A percentile compares a stretch with the other conserved stretches of the same genome.
These are phyloP conservation scores for Festucalex cinctus DNA, from an alignment of 2,113 vertebrate species.

Conservation along the genomic window DNA sequence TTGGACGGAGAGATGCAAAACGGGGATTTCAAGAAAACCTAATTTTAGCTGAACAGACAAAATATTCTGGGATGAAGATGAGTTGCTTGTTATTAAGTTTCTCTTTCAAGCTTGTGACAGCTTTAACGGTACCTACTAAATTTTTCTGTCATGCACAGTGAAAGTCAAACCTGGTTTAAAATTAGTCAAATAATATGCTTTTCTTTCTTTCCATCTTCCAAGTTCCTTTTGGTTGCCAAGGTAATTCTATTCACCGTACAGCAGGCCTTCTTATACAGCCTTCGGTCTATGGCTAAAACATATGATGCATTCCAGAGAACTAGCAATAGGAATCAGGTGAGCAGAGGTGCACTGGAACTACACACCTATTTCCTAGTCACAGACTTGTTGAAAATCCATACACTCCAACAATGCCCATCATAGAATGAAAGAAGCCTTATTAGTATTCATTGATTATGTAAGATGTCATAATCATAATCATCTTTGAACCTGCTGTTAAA, in stretches of 20 bases:
- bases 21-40: slow-evolving; percentile 55
- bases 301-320: not conserved
- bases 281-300: too few relatives aligned
- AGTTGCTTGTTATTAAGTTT: slow-evolving; percentile 38
- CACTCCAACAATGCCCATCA: too few relatives aligned
- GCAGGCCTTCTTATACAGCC: too few relatives aligned
- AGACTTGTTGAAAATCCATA: too few relatives aligned
- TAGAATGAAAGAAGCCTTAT: too few relatives aligned
- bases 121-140: slow-evolving; percentile 22
- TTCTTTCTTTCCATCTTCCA: not conserved
- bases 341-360: too few relatives aligned
- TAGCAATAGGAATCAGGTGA: too few relatives aligned
- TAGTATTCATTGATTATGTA: too few relatives aligned
- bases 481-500: too few relatives aligned
- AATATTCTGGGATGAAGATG: slow-evolving; percentile 46
- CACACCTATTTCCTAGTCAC: too few relatives aligned
- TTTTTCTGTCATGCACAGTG: slow-evolving; percentile 37
- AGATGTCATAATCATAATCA: too few relatives aligned
- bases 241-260: not conserved
- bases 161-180: slow-evolving; percentile 18
- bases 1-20: slow-evolving; percentile 37
- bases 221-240: slow-evolving; percentile 13
- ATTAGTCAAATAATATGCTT: slow-evolving; percentile 16
- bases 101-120: slow-evolving; percentile 18
- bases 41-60: slow-evolving; percentile 58